Evolutionary conservation across 1,140 invertebrate genomes (phyloP).

Genomic region (Nasonia vitripennis): DNA sequence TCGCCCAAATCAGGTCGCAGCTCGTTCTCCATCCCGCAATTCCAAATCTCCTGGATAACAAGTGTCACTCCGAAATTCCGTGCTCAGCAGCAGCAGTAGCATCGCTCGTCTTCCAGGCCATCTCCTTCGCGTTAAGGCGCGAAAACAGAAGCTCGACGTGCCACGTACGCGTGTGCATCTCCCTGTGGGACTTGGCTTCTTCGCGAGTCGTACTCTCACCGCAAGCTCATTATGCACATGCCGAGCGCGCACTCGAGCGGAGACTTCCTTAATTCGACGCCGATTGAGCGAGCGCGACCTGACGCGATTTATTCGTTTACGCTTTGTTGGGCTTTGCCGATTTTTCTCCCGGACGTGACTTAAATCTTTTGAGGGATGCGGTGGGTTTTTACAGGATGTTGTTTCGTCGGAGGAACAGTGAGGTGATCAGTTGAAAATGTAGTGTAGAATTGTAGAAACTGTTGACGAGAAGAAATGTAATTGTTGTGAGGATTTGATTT

Average conservation of each 20-base stretch:
- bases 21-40: background rate
- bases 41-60: background rate
- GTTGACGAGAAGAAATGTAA: too few species aligned
- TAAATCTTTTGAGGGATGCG: background rate
- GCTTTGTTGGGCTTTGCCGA: background rate
- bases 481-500: too few species aligned
- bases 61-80: conserved; percentile 6
- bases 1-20: background rate
- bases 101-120: background rate
- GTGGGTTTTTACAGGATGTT: too few species aligned
- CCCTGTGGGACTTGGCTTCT: background rate
- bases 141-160: background rate
- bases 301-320: conserved; percentile 6
- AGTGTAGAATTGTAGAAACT: too few species aligned
- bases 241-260: background rate
- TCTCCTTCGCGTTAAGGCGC: background rate
- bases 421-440: too few species aligned
- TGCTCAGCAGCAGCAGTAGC: background rate
- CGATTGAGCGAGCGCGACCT: background rate
- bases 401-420: too few species aligned
- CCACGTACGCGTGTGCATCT: background rate
- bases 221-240: background rate
- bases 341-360: conserved; percentile 25
- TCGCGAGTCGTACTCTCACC: background rate
- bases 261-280: background rate